Evolutionary conservation across 2,888 invertebrate genomes (phyloP).

Genomic region (Tuta absoluta): DNA sequence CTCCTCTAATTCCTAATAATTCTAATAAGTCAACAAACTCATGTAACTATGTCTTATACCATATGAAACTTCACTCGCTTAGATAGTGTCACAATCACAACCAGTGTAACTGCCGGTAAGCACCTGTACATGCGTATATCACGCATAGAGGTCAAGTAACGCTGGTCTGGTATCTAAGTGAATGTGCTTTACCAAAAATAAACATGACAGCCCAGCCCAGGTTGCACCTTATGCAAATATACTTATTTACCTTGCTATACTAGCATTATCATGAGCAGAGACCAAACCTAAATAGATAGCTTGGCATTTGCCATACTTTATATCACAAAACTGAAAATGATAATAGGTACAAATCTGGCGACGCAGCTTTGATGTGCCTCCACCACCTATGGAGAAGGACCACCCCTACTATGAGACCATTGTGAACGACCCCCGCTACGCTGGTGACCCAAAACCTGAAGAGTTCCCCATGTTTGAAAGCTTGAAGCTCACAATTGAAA

Average conservation of each 20-base stretch:
- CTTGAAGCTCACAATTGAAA: slow-evolving; percentile 88
- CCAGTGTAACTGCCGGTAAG: too few species aligned
- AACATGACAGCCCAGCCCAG: too few species aligned
- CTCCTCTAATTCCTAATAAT: background rate
- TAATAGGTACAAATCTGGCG: slow-evolving; percentile 90
- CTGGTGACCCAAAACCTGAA: slow-evolving; percentile 85
- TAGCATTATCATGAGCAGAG: background rate
- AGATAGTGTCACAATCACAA: too few species aligned
- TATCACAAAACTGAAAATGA: background rate
- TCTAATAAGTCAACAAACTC: background rate
- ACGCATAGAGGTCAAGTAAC: too few species aligned
- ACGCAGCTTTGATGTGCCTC: slow-evolving; percentile 90
- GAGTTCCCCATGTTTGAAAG: slow-evolving; percentile 93
- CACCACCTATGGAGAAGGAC: slow-evolving; percentile 89
- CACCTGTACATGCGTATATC: too few species aligned
- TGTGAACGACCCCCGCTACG: slow-evolving; percentile 88
- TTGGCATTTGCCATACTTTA: too few species aligned
- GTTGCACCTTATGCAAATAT: too few species aligned
- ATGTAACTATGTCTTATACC: too few species aligned
- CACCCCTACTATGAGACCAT: slow-evolving; percentile 89
- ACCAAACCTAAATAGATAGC: background rate
- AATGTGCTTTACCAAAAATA: too few species aligned
- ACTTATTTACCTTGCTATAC: too few species aligned
- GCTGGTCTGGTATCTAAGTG: too few species aligned
- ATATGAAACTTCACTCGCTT: too few species aligned